A percentile compares a stretch with the other conserved stretches of the same genome.
Conservation (phyloP, 2,113 vertebrate species). For the Corythornis vintsioides region DNA sequence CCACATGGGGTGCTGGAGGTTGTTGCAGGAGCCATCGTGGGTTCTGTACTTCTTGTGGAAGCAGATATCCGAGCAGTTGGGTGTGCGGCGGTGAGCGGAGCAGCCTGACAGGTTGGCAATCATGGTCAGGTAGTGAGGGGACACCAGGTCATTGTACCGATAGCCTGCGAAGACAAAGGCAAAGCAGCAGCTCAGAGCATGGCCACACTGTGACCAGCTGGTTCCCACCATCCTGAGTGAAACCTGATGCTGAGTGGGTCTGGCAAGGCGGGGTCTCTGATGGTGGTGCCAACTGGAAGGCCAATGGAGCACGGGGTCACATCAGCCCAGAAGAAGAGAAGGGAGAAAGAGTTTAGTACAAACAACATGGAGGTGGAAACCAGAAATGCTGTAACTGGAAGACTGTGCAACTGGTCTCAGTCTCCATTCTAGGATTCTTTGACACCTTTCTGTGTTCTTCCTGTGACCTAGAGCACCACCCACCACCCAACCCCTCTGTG, state of each 20-base stretch:
- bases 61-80: slow-evolving; percentile 74
- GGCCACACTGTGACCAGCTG: accelerated
- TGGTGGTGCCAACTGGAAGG: accelerated
- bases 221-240: not conserved
- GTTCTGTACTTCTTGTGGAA: slow-evolving; percentile 76
- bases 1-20: slow-evolving; percentile 77
- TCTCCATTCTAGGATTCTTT: not conserved
- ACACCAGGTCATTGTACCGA: slow-evolving; percentile 76
- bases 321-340: not conserved
- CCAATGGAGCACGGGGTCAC: not conserved
- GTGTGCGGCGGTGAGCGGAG: slow-evolving; percentile 71
- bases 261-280: accelerated
- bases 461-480: not conserved
- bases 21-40: slow-evolving; percentile 76
- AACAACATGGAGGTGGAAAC: not conserved
- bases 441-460: not conserved
- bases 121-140: slow-evolving; percentile 76
- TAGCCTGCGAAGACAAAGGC: slow-evolving; percentile 58
- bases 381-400: not conserved
- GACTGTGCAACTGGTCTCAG: not conserved
- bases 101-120: slow-evolving; percentile 78
- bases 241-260: not conserved
- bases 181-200: not conserved
- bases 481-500: slow-evolving; percentile 24
- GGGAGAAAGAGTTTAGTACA: not conserved